A percentile compares a stretch with the other conserved stretches of the same genome.
Conservation (phyloP, 1,140 invertebrate species). For the Danaus plexippus region DNA sequence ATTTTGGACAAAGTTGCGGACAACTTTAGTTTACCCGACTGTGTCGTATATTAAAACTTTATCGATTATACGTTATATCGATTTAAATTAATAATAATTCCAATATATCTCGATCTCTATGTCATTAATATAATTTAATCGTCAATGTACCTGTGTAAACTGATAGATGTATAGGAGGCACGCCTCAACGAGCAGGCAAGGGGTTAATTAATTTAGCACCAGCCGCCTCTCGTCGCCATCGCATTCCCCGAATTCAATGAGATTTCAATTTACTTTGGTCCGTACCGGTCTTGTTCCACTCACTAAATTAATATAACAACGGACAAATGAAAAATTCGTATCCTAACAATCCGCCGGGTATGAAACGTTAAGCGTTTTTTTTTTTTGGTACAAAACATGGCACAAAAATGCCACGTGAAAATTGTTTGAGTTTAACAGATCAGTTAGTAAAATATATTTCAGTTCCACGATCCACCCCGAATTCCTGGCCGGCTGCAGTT, state of each 20-base stretch:
- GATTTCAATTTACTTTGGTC: constrained; percentile 70
- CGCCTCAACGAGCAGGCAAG: constrained; percentile 56
- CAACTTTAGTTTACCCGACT: constrained; percentile 14
- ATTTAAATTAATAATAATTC: constrained; percentile 4
- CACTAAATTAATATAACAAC: constrained; percentile 54
- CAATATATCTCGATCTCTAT: not conserved
- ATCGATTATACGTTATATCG: constrained; percentile 7
- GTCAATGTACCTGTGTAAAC: constrained; percentile 28
- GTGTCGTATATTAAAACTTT: constrained; percentile 16
- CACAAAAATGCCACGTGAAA: constrained; percentile 4
- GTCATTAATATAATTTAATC: constrained; percentile 27
- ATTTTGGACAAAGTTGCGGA: constrained; percentile 39
- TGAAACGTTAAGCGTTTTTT: too few relatives aligned
- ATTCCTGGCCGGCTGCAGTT: constrained; percentile 59
- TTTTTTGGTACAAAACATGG: constrained; percentile 6
- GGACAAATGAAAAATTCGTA: constrained; percentile 31
- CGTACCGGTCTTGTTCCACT: constrained; percentile 38
- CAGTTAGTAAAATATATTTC: constrained; percentile 35
- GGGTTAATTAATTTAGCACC: constrained; percentile 71
- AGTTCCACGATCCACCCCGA: constrained; percentile 43
- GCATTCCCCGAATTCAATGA: constrained; percentile 69
- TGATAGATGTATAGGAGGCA: constrained; percentile 36
- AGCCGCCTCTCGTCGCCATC: constrained; percentile 57
- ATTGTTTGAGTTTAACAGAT: constrained; percentile 10
- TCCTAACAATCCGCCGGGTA: not conserved